phyloP scores from a whole-genome alignment of 2,113 vertebrate genomes.

The Pygoscelis antarcticus region DNA sequence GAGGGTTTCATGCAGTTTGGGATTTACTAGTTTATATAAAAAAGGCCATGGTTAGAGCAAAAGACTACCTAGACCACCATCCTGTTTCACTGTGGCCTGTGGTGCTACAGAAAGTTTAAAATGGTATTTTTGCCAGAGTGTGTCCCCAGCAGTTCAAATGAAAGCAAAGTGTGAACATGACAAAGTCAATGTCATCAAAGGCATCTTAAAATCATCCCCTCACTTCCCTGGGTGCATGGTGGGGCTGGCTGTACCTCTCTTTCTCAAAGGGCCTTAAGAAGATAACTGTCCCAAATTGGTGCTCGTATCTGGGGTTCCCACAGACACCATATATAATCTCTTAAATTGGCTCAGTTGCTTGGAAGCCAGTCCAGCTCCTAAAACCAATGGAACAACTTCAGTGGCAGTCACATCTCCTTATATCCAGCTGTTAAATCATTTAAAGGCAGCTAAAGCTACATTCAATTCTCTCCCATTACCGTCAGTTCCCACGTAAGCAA shows the following conservation, averaged over 20 bases:
- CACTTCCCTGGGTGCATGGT: rapidly evolving
- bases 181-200: background rate
- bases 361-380: background rate
- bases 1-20: background rate
- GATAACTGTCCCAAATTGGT: rapidly evolving
- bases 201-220: background rate
- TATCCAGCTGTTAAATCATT: conserved; percentile 21
- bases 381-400: background rate
- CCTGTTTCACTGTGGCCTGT: background rate
- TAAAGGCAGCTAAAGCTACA: background rate
- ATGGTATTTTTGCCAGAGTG: rapidly evolving
- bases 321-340: background rate
- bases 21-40: background rate
- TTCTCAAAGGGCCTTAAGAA: background rate
- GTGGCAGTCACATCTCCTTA: background rate
- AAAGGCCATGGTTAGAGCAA: background rate
- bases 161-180: rapidly evolving
- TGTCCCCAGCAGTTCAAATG: background rate
- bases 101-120: background rate
- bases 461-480: background rate
- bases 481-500: conserved; percentile 33
- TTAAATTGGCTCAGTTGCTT: background rate
- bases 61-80: background rate
- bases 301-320: background rate
- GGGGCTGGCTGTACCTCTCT: background rate